Evolutionary conservation across 2,113 vertebrate genomes (phyloP), one percentile per base, ranked within the genome.

Genomic region (Corythornis cristatus): DNA sequence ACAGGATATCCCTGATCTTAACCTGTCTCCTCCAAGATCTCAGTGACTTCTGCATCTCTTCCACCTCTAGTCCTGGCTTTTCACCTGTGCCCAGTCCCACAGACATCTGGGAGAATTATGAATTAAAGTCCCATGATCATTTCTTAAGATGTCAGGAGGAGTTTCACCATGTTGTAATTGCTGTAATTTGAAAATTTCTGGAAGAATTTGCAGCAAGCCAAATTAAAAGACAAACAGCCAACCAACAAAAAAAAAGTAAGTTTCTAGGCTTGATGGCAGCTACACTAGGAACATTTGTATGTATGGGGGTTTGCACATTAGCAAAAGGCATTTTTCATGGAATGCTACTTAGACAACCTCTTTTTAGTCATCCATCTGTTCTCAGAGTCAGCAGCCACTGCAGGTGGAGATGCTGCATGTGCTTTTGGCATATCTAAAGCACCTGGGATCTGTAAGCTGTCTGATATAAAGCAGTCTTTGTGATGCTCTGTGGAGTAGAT

Each of bases 381-480:
- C 50, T 73, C 86, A 3, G 21, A 66, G 81, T 90, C 82, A 67
- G 88, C 72, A 90, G 89, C 78, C 80, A 23, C 88, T 1, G 5
- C 96, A 97, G 95, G 96, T 95, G 93, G 96, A 90, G 84, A 78
- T 92, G 62, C 71, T 90, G 79, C 1, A 0, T n/a, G 5, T 87
- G 88, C 71, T 93, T 94, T 73, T 94, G 96, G 88, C 92, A 46
- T 90, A 73, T 87, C 73, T 57, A 57, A 93, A 96, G 82, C 96
- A 96, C 96, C 95, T 97, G 96, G 95, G 86, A 94, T 91, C 88
- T 64, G 46, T 76, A 35, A 94, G 51, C 45, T 68, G 28, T 89
- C 85, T 79, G 78, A 90, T 91, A 95, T 81, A 93, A 88, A 96
- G 89, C 87, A 96, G 93, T 93, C 96, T 97, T 95, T 97, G 93